phyloP scores from a whole-genome alignment of 2,113 vertebrate species.

The Lophura nycthemera region DNA sequence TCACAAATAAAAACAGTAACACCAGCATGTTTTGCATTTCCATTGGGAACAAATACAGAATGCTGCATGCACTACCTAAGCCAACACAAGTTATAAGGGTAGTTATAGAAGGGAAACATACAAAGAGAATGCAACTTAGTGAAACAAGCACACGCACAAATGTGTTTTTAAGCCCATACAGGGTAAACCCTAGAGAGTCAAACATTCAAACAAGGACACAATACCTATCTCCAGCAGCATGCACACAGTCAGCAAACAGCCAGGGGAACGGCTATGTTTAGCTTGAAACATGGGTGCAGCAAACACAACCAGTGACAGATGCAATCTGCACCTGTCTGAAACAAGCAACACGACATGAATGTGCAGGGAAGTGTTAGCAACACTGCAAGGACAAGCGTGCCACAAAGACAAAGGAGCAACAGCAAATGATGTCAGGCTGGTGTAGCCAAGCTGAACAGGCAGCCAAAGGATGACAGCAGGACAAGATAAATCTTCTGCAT shows the following conservation, averaged over 20 bases:
- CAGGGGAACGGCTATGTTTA: constrained; percentile 56
- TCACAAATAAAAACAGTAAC: background rate
- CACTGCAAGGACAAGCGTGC: background rate
- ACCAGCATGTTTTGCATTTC: background rate
- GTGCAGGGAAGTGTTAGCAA: background rate
- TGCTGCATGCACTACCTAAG: background rate
- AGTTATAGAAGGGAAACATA: background rate
- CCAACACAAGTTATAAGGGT: background rate
- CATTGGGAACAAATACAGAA: background rate
- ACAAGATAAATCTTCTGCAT: background rate
- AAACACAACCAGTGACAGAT: constrained; percentile 16
- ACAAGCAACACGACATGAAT: background rate
- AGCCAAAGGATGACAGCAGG: background rate
- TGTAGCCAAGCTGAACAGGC: background rate
- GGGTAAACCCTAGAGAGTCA: background rate
- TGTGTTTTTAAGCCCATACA: background rate
- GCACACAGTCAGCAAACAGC: background rate
- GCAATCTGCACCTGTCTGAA: constrained; percentile 43
- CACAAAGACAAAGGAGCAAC: background rate
- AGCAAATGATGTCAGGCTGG: background rate
- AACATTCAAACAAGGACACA: background rate
- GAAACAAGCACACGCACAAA: background rate
- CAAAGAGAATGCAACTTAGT: background rate
- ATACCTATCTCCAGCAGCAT: background rate
- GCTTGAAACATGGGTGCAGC: constrained; percentile 34